These are phyloP conservation scores for Sphyrna mokarran DNA, from an alignment of 2,113 vertebrate species.

Conservation along the genomic window DNA sequence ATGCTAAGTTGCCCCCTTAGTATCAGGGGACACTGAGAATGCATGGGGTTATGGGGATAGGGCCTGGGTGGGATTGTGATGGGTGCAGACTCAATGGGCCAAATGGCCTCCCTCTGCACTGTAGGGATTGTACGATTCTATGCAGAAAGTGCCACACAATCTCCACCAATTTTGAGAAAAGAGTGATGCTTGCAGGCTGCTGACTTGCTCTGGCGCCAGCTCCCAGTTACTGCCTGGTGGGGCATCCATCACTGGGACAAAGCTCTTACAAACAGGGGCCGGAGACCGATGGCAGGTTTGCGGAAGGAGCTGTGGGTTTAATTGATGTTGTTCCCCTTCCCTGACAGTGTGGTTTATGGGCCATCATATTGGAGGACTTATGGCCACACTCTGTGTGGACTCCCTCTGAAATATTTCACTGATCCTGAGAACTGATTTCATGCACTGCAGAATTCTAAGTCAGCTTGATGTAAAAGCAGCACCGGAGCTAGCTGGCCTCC, in stretches of 20 bases:
- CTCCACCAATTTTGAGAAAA: background rate
- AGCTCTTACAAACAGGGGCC: background rate
- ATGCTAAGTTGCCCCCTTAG: too few species aligned
- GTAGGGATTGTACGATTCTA: too few species aligned
- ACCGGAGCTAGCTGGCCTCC: background rate
- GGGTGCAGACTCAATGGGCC: too few species aligned
- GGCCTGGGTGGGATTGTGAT: too few species aligned
- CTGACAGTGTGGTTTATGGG: background rate
- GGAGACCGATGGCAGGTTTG: background rate
- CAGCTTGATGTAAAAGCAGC: background rate
- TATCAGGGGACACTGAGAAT: too few species aligned
- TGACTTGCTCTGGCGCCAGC: background rate
- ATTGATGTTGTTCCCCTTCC: background rate
- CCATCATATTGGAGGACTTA: background rate
- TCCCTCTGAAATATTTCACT: background rate
- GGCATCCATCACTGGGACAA: background rate
- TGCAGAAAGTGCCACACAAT: too few species aligned
- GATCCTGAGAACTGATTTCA: background rate
- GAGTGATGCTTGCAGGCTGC: background rate
- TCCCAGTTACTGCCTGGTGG: background rate
- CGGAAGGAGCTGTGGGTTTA: background rate
- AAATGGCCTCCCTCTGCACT: too few species aligned
- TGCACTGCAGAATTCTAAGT: background rate
- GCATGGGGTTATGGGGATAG: too few species aligned
- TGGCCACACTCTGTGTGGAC: background rate